Evolutionary conservation across 1,140 invertebrate species (phyloP), one percentile per base, ranked within the genome.

Genomic region (Achatina immaculata): DNA sequence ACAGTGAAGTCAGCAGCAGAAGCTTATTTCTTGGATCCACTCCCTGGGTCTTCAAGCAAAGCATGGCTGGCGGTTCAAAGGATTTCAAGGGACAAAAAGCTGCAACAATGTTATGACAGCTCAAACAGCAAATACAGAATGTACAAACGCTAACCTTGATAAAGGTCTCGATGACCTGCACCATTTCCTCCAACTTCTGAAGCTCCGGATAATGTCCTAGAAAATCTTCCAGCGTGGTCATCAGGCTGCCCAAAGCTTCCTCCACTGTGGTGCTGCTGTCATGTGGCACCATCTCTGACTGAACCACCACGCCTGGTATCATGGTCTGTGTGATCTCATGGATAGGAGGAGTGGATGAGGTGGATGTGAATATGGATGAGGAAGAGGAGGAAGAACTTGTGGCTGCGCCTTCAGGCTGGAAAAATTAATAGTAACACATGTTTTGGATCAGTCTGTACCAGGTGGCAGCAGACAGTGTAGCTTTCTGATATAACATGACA

Each of bases 171-270:
- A 92, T 83, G 66, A 89, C 85, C 11, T 85, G 80, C 36, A 92
- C 86, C 6, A 90, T 85, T 80, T 91, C 88, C 82, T 93, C 91
- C 62, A 93, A 81, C 51, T 86, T 87, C 82, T 92, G 89, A 75
- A 93, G 83, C 81, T 92, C 91, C 19, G 89, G 86, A 82, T 91
- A 93, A 77, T 92, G 92, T 66, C 92, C 92, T 78, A 91, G 92
- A 77, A 92, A 92, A 83, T 93, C 92, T 83, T 93, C 92, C 38
- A 93, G 81, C 24, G 86, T 81, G 11, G 89, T 88, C 76, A 82
- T 86, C 51, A 92, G 77, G 69, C 80, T 87, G 76, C 87, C 84
- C 72, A 90, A 79, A 16, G 86, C 89, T 71, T 90, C 89, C 66
- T 91, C 90, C 65, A 91, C 81, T 43, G 80, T 86, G n/a, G 78